Conservation (phyloP, 2,888 invertebrate species). For the Synergus laeviventris region DNA sequence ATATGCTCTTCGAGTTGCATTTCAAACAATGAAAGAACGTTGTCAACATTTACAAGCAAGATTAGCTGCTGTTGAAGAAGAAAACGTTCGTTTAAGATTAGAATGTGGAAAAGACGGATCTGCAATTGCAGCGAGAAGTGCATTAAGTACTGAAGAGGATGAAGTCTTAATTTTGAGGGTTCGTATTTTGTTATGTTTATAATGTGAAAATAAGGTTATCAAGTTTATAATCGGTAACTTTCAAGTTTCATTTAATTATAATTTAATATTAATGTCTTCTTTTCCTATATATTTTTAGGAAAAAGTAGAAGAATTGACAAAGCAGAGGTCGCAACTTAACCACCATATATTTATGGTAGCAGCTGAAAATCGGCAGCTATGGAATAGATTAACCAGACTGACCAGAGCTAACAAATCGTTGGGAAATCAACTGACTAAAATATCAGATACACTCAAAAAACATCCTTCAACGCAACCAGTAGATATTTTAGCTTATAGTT, state of each 20-base stretch:
- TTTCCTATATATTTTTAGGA: slow-evolving; percentile 76
- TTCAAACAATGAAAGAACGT: slow-evolving; percentile 89
- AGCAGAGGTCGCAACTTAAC: slow-evolving; percentile 86
- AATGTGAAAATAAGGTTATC: background rate
- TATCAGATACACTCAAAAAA: slow-evolving; percentile 77
- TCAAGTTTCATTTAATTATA: background rate
- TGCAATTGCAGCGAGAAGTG: slow-evolving; percentile 49
- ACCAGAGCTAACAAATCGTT: slow-evolving; percentile 80
- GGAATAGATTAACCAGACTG: slow-evolving; percentile 84
- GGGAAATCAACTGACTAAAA: slow-evolving; percentile 77
- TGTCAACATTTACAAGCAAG: slow-evolving; percentile 86
- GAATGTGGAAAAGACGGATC: slow-evolving; percentile 67
- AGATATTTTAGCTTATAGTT: slow-evolving; percentile 63
- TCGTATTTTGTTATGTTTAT: slow-evolving; percentile 32
- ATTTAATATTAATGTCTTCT: slow-evolving; percentile 38
- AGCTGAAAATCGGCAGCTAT: slow-evolving; percentile 87
- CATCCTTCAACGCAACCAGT: slow-evolving; percentile 69
- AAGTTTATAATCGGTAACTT: slow-evolving; percentile 21
- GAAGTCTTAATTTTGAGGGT: slow-evolving; percentile 60
- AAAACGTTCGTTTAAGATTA: slow-evolving; percentile 82
- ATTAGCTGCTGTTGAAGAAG: slow-evolving; percentile 84
- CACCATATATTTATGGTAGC: slow-evolving; percentile 90
- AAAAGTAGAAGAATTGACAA: slow-evolving; percentile 83
- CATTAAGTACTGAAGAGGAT: slow-evolving; percentile 56
- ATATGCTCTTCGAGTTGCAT: slow-evolving; percentile 84